Base-by-base conservation (phyloP, 2,113 vertebrate genomes). In the Archocentrus centrarchus region DNA sequence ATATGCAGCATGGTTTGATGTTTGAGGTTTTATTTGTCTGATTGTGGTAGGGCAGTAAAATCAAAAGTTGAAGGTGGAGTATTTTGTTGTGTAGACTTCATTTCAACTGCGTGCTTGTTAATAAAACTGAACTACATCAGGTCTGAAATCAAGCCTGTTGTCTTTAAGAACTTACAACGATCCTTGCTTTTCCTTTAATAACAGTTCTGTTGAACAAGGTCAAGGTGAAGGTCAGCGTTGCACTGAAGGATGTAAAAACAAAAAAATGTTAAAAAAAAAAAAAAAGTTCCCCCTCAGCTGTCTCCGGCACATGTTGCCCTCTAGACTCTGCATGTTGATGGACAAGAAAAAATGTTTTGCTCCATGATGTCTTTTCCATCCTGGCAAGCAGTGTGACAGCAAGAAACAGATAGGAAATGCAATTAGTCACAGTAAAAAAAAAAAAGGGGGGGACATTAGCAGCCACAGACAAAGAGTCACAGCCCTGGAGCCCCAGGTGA, bases 391-490 rank as follows among this genome's bases (percentile, higher is more conserved):
- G 15, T 61, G 84, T 61, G 83, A 85, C 75, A 7, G 11, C n/a
- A 9, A 75, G 59, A 30, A 59, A 82, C 79, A 83, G 83, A 90
- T 81, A 92, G 95, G 95, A 96, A 96, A 91, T 85, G 91, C 90
- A 96, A 96, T 96, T 92, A 95, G 88, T 88, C 75, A 68, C 80
- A 84, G 86, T 86, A 35, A 86, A 89, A 81, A 41, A 27, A 86
- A 89, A 82, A 37, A 24, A n/a, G 2, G 22, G 24, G 61, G 86
- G 82, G 79, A 83, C 80, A 80, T 88, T 75, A 83, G 59, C 37
- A 78, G 53, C 11, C 22, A 17, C 66, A 83, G 83, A 95, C 93
- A 93, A 93, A 88, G 81, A 88, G 87, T 81, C 89, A 59, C 39
- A 81, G 82, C 83, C 82, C 61, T 82, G 62, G 55, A 77, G 91